Evolutionary conservation across 2,113 vertebrate species (phyloP).

Genomic region (Acinonyx jubatus): DNA sequence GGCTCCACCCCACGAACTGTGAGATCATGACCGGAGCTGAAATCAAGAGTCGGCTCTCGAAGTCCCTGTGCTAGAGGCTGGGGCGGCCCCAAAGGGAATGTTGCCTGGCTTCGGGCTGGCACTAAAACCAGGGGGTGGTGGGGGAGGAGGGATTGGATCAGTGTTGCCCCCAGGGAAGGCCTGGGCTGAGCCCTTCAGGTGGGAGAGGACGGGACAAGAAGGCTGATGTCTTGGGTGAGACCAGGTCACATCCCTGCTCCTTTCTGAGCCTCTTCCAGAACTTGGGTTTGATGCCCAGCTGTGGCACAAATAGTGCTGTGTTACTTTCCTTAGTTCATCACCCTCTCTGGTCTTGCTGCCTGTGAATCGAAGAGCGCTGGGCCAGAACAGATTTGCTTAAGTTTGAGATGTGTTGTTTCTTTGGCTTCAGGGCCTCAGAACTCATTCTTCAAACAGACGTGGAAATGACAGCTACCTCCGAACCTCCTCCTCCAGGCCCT

Average conservation of each 20-base stretch:
- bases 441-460: background rate
- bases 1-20: too few species aligned
- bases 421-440: background rate
- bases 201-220: background rate
- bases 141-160: background rate
- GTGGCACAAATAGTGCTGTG: background rate
- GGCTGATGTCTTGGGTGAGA: background rate
- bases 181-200: background rate
- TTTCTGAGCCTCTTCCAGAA: background rate
- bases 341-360: background rate
- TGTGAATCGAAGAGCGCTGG: background rate
- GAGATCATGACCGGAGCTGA: too few species aligned
- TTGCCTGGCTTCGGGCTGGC: background rate
- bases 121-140: background rate
- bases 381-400: background rate
- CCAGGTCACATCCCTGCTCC: background rate
- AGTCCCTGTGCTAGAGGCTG: background rate
- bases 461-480: background rate
- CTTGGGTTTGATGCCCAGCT: background rate
- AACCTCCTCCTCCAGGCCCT: rapidly evolving
- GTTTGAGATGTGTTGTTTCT: background rate
- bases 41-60: too few species aligned
- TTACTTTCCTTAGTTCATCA: background rate
- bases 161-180: background rate
- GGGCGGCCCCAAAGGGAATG: background rate